Evolutionary conservation across 2,888 invertebrate species (phyloP), one percentile per base, ranked within the genome.

Genomic region (Lithophane leautieri): DNA sequence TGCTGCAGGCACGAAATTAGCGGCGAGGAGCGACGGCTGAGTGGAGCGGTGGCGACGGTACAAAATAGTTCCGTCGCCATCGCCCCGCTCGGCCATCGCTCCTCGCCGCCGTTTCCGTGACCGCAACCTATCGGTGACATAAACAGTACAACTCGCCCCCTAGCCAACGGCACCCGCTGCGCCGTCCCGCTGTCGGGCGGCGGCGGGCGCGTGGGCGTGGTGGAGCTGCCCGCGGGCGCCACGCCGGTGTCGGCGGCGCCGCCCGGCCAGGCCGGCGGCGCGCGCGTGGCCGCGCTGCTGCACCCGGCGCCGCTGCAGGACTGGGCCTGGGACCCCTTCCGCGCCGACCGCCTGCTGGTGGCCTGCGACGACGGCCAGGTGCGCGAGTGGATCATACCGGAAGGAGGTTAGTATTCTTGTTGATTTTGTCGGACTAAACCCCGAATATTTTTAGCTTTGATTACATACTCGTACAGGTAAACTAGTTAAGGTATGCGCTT

Each of bases 271-370:
- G 97, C 98, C 84, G 94, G 98, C 71, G 97, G 98, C 2, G 98
- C 98, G 98, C 79, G 98, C 98, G 44, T 98, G 97, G 98, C 98
- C 54, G 98, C 98, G n/a, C 95, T 99, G 88, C 98, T 99, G 78
- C 99, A 99, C 94, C 98, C 99, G 72, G 98, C 98, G 86, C 98
- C 98, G 88, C 97, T 99, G 56, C 98, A 98, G 97, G 99, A 99
- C 95, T 99, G 99, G 95, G 97, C 98, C 76, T 99, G 99, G 98
- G 99, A 99, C 97, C 99, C 99, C 1, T 99, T 99, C 94, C 97
- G 98, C 93, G 97, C 97, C 85, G 97, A 97, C 70, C 97, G 98
- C 70, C 97, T 99, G 79, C 98, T 98, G 61, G 98, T 99, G 61
- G 99, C 98, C 47, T 99, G 99, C 90, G 99, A 99, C 90, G 99